phyloP scores from a whole-genome alignment of 2,888 invertebrate species.

The Melieria picta region DNA sequence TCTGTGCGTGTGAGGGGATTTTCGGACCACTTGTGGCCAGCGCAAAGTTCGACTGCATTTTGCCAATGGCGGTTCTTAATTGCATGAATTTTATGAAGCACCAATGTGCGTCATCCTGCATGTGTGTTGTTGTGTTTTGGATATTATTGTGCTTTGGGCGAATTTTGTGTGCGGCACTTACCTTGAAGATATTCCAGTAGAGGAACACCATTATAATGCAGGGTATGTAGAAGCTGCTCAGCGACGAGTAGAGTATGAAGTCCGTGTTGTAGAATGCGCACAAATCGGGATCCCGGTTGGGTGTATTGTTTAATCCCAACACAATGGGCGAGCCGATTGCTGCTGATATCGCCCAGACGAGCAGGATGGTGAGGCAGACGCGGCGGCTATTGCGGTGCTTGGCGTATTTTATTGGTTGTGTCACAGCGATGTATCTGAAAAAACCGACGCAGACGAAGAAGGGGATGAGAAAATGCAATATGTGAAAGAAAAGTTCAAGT shows the following conservation, averaged over 20 bases:
- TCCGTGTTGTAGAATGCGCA: conserved; percentile 98
- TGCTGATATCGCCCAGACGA: conserved; percentile 95
- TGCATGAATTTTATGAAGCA: too few relatives aligned
- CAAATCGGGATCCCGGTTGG: conserved; percentile 81
- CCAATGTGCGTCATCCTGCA: neutral
- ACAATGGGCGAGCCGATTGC: conserved; percentile 97
- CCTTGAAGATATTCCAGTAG: conserved; percentile 97
- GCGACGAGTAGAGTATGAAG: conserved; percentile 97
- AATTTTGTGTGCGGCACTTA: conserved; percentile 61
- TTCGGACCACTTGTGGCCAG: too few relatives aligned
- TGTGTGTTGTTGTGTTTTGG: conserved; percentile 7
- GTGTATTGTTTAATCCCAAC: conserved; percentile 93
- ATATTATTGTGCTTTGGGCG: neutral
- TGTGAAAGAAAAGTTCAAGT: too few relatives aligned
- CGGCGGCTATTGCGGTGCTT: conserved; percentile 96
- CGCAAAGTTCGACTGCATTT: too few relatives aligned
- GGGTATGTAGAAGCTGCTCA: conserved; percentile 98
- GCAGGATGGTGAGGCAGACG: conserved; percentile 92
- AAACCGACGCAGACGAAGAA: neutral
- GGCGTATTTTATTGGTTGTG: conserved; percentile 98
- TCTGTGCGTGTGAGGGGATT: neutral
- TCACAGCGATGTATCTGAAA: conserved; percentile 97
- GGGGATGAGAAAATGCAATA: too few relatives aligned
- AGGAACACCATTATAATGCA: conserved; percentile 98
- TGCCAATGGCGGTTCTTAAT: too few relatives aligned